Base-by-base conservation (phyloP, 1,140 invertebrate species). In the Scylla paramamosain region DNA sequence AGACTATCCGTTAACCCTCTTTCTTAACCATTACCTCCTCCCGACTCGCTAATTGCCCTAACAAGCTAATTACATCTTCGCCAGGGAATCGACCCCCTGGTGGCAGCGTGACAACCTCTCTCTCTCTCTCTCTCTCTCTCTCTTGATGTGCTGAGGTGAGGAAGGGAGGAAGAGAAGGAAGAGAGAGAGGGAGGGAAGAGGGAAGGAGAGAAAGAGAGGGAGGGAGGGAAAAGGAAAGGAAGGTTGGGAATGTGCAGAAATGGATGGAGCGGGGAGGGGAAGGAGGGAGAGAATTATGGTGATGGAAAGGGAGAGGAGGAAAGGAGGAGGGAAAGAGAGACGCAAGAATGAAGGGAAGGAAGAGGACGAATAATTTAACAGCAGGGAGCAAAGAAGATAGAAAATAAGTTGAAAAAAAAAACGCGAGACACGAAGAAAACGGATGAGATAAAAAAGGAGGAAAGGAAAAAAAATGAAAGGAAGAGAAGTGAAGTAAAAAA, bases 51-150 rank as follows among this genome's bases (percentile, higher is more conserved):
- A 95, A 95, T 91, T 91, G 94, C 46, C 48, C 82, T 92, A 95
- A 95, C 94, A 87, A 95, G 89, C 77, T 95, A 95, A 95, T 95
- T 95, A 95, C 94, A 83, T 92, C 77, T 83, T 95, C 45, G 91
- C 84, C 89, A 89, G 28, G 77, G 28, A 52, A 95, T 94, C 67
- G 93, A 77, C 77, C 89, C 93, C 94, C 94, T 67, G 90, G 77
- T 59, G 94, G 29, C 67, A 83, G 89, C 94, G 94, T 95, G 94
- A 95, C 94, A 95, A 84, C 77, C 82, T 93, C 20, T 39, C 67
- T 7, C 28, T 39, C 83, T 59, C 52, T 12, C 52, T 59, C 52
- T 59, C 52, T 59, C 52, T 59, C 52, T 59, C 52, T 59, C 52
- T 59, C 52, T 59, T 59, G 3, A 59, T 59, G 52, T 12, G 52